Evolutionary conservation across 2,888 invertebrate genomes (phyloP), one percentile per base, ranked within the genome.

Genomic region (Melangyna quadrimaculata): DNA sequence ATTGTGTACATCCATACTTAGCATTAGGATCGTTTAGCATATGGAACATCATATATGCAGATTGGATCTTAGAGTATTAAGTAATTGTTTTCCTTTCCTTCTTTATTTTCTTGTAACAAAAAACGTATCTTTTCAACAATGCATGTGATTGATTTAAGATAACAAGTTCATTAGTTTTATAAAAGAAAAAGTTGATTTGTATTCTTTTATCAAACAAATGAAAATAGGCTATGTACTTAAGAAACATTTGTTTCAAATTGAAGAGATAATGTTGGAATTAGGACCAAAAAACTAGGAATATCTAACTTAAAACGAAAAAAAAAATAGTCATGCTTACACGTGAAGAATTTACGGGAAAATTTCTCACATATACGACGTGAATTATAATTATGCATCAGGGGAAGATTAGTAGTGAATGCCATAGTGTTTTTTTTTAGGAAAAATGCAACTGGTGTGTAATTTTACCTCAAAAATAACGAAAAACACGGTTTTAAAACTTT

Each of bases 141-240:
- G 24, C 35, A 55, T 35, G 27, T 45, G 32, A 53, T 67, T 74
- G 83, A 74, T 73, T 59, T 51, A n/a, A 55, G 83, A 74, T 78
- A 83, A 83, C 83, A 79, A 74, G 77, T 77, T 81, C 63, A 77
- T 65, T 48, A 19, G 72, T 70, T 19, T 61, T 35, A 37, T 17
- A 65, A 22, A 10, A 32, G 24, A 10, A 43, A 63, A 22, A 51
- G 17, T 79, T 65, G 70, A 83, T 79, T 77, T 51, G 10, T 53
- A 77, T 82, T 78, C 59, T 59, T 71, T 17, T 9, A 7, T 1
- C 14, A 29, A 55, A 79, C 79, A 75, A 84, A 43, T 51, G 74
- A 19, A n/a, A n/a, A n/a, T n/a, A n/a, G n/a, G n/a, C n/a, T n/a
- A 43, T 17, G 14, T 37, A 53, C 71, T 84, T 75, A 65, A 67